phyloP scores from a whole-genome alignment of 2,888 invertebrate species.

The Erebia ligea region DNA sequence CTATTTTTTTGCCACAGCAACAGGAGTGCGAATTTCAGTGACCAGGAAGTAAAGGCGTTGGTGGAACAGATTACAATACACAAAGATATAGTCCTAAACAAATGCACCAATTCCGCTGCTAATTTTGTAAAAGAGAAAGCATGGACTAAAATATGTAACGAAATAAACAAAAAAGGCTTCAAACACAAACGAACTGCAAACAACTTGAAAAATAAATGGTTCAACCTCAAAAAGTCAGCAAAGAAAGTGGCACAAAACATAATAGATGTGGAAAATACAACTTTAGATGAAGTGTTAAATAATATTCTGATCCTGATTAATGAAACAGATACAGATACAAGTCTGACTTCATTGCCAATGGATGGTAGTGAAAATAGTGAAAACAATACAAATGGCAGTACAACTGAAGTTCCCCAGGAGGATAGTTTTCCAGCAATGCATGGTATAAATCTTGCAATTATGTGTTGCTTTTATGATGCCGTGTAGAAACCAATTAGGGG shows the following conservation, averaged over 20 bases:
- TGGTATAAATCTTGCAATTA: slow-evolving; percentile 33
- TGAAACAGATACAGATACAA: slow-evolving; percentile 51
- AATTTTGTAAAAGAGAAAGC: slow-evolving; percentile 61
- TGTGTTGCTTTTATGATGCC: not conserved
- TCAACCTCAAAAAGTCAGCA: slow-evolving; percentile 64
- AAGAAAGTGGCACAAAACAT: slow-evolving; percentile 58
- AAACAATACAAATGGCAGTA: slow-evolving; percentile 4
- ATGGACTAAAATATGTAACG: slow-evolving; percentile 66
- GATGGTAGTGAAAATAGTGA: not conserved
- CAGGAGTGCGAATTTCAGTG: slow-evolving; percentile 62
- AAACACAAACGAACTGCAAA: slow-evolving; percentile 55
- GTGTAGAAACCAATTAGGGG: no score
- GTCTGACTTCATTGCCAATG: slow-evolving; percentile 34
- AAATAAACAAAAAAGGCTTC: slow-evolving; percentile 59
- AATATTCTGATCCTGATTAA: slow-evolving; percentile 55
- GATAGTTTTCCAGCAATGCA: slow-evolving; percentile 39
- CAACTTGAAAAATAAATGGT: slow-evolving; percentile 67
- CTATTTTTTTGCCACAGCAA: slow-evolving; percentile 44
- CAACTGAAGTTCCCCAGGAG: slow-evolving; percentile 35
- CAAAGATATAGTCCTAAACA: slow-evolving; percentile 64
- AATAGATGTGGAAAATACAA: slow-evolving; percentile 50
- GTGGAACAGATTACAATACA: slow-evolving; percentile 61
- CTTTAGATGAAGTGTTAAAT: slow-evolving; percentile 47
- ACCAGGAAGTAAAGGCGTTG: slow-evolving; percentile 60
- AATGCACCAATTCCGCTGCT: slow-evolving; percentile 55